phyloP scores from a whole-genome alignment of 2,888 invertebrate genomes.

The Hydropsyche betteni region DNA sequence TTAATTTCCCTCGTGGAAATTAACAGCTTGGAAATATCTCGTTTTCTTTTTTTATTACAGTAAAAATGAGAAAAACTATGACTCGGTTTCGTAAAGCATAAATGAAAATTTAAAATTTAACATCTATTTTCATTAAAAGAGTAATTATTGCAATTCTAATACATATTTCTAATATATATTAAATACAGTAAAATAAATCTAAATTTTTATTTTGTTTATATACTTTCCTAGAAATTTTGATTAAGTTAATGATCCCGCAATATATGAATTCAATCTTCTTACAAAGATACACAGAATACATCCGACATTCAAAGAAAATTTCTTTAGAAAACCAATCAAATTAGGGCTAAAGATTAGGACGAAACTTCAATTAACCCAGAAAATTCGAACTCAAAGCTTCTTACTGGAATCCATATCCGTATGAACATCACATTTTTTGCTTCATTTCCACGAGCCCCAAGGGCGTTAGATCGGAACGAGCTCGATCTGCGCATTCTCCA shows the following conservation, averaged over 20 bases:
- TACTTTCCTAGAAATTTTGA: no score
- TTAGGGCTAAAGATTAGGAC: not conserved
- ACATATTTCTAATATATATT: no score
- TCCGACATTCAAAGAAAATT: not conserved
- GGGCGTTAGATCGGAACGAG: not conserved
- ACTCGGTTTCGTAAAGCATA: no score
- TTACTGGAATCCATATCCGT: not conserved
- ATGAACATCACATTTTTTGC: not conserved
- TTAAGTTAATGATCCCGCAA: no score
- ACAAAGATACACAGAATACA: not conserved
- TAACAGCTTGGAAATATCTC: slow-evolving; percentile 24
- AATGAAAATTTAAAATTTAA: not conserved
- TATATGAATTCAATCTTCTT: no score
- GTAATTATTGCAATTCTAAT: no score
- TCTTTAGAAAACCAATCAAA: not conserved
- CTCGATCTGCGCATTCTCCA: not conserved
- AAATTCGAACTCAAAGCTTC: slow-evolving; percentile 2
- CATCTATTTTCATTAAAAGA: not conserved
- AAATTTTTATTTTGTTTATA: no score
- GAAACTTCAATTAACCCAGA: not conserved
- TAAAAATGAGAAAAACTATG: slow-evolving; percentile 15
- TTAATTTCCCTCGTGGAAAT: slow-evolving; percentile 30
- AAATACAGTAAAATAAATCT: no score
- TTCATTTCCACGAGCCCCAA: not conserved
- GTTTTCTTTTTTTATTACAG: not conserved